Evolutionary conservation across 2,113 vertebrate genomes (phyloP).

Genomic region (Tachysurus vachellii): DNA sequence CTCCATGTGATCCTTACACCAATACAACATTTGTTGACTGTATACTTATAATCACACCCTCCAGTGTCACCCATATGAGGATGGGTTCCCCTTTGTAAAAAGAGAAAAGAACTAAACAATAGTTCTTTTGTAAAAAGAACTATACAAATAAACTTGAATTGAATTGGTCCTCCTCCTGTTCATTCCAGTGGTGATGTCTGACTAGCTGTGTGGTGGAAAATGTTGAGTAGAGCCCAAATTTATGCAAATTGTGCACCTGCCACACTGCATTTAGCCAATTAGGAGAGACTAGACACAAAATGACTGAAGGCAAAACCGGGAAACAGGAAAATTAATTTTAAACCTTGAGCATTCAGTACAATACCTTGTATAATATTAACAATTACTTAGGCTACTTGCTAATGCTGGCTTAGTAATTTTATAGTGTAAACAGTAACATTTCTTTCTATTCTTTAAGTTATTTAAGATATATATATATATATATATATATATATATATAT

Average conservation of each 20-base stretch:
- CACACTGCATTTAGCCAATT: not conserved
- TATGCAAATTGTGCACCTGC: constrained; percentile 20
- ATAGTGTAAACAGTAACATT: no score
- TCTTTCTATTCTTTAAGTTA: not conserved
- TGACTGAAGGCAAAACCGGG: not conserved
- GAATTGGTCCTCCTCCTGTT: not conserved
- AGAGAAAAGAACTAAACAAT: no score
- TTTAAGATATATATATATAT: no score
- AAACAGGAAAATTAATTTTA: not conserved
- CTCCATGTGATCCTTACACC: no score
- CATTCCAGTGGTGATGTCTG: not conserved
- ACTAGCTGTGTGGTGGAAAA: constrained; percentile 3
- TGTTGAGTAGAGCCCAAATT: not conserved
- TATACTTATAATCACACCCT: no score
- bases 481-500: no score
- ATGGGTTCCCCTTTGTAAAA: no score
- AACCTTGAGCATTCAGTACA: not conserved
- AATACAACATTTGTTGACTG: no score
- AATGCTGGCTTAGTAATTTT: not conserved
- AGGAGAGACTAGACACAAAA: not conserved
- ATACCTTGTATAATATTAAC: not conserved
- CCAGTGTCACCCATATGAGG: no score
- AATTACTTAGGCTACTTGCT: not conserved
- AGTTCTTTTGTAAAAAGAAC: no score
- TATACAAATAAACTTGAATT: no score